Percentiles rank a stretch among this genome's conserved stretches.
Conservation (phyloP, 2,113 vertebrate genomes). For the Elgaria multicarinata region DNA sequence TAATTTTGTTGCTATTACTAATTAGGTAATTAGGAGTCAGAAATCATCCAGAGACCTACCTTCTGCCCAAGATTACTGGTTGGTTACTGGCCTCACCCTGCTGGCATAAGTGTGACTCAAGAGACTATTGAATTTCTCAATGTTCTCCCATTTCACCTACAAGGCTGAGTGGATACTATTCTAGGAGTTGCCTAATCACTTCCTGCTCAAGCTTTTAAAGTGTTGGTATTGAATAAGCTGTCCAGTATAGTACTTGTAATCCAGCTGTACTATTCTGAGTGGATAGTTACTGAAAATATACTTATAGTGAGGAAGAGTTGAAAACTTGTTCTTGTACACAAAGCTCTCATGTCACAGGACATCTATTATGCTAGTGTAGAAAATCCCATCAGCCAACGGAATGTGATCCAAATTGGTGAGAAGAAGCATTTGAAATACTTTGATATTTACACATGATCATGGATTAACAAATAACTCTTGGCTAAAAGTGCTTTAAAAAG, state of each 20-base stretch:
- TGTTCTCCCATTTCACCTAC: fast-evolving
- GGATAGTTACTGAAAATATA: conserved; percentile 28
- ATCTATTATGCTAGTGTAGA: not conserved
- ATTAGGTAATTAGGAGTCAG: no score
- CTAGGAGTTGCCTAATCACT: not conserved
- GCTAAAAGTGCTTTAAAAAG: not conserved
- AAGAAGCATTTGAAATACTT: not conserved
- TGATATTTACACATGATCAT: not conserved
- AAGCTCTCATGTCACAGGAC: not conserved
- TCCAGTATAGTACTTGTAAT: not conserved
- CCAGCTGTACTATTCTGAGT: not conserved
- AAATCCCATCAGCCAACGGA: not conserved
- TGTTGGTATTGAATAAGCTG: not conserved
- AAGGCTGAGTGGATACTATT: not conserved
- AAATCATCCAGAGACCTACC: not conserved
- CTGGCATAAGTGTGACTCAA: not conserved
- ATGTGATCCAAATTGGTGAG: not conserved
- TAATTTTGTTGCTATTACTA: no score
- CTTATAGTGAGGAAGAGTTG: not conserved
- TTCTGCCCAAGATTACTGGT: not conserved
- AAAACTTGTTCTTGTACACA: not conserved
- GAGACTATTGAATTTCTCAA: not conserved
- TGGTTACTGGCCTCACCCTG: not conserved
- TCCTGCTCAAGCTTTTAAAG: conserved; percentile 18
- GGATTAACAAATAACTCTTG: not conserved